phyloP scores from a whole-genome alignment of 2,888 invertebrate species.

The Agrochola circellaris region DNA sequence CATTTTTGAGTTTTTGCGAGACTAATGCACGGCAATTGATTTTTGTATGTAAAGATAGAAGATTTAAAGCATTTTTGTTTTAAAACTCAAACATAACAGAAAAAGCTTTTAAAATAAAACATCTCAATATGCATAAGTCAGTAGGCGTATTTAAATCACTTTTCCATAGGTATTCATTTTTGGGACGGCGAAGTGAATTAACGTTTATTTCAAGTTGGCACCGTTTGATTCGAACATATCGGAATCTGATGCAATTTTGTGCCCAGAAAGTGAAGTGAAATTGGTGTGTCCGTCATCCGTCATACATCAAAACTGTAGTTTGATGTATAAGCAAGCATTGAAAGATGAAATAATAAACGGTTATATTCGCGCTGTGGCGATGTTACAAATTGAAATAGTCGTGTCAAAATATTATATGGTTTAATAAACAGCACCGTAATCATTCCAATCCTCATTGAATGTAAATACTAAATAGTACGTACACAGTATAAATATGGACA shows the following conservation, averaged over 20 bases:
- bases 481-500: no score
- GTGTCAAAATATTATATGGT: not conserved
- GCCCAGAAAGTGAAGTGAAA: slow-evolving; percentile 38
- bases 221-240: not conserved
- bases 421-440: no score
- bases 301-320: slow-evolving; percentile 21
- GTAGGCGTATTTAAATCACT: not conserved
- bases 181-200: no score
- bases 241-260: slow-evolving; percentile 14
- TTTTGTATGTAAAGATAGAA: no score
- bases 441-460: not conserved
- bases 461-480: not conserved
- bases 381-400: not conserved
- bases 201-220: not conserved
- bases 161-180: not conserved
- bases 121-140: no score
- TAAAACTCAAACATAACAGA: no score
- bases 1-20: no score
- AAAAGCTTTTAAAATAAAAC: no score
- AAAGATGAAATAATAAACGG: slow-evolving; percentile 3
- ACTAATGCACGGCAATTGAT: no score
- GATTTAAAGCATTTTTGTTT: no score
- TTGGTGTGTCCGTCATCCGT: slow-evolving; percentile 46
- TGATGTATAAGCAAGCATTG: slow-evolving; percentile 9
- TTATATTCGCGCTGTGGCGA: not conserved